These are phyloP conservation scores for Microcaecilia unicolor DNA, from an alignment of 2,797 vertebrate genomes.

Conservation along the genomic window DNA sequence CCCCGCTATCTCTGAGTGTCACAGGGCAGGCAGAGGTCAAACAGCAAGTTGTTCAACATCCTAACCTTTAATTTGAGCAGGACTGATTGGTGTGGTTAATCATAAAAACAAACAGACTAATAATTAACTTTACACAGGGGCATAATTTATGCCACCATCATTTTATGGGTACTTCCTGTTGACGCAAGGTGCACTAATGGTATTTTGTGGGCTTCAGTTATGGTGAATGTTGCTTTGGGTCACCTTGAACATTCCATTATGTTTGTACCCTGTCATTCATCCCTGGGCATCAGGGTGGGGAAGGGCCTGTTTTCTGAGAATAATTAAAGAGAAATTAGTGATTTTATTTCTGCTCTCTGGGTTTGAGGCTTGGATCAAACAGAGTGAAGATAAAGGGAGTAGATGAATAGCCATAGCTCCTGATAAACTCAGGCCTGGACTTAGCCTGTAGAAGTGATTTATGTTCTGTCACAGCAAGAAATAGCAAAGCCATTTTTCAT, in stretches of 20 bases:
- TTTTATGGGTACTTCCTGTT: slow-evolving; percentile 22
- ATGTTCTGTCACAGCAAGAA: slow-evolving; percentile 1
- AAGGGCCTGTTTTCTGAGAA: too few species aligned
- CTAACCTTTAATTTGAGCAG: background rate
- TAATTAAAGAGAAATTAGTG: background rate
- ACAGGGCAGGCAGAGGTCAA: too few species aligned
- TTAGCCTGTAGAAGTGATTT: slow-evolving; percentile 2
- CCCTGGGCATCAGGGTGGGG: too few species aligned
- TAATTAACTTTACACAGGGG: slow-evolving; percentile 31
- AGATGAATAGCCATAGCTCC: background rate
- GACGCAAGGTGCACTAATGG: slow-evolving; percentile 20
- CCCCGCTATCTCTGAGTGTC: too few species aligned
- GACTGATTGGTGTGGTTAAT: background rate
- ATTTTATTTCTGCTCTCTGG: background rate
- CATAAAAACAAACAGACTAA: slow-evolving; percentile 12
- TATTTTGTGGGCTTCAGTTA: background rate
- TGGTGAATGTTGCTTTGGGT: too few species aligned
- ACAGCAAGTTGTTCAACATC: too few species aligned
- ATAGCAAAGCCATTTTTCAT: background rate
- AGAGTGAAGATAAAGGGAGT: background rate
- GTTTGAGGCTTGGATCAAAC: background rate
- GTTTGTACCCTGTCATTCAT: too few species aligned
- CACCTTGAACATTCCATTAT: too few species aligned
- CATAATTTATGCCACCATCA: slow-evolving; percentile 21
- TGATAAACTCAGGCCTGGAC: too few species aligned